phyloP scores from a whole-genome alignment of 92 coral and sea anemone species.

The Zoanthus gigantus region DNA sequence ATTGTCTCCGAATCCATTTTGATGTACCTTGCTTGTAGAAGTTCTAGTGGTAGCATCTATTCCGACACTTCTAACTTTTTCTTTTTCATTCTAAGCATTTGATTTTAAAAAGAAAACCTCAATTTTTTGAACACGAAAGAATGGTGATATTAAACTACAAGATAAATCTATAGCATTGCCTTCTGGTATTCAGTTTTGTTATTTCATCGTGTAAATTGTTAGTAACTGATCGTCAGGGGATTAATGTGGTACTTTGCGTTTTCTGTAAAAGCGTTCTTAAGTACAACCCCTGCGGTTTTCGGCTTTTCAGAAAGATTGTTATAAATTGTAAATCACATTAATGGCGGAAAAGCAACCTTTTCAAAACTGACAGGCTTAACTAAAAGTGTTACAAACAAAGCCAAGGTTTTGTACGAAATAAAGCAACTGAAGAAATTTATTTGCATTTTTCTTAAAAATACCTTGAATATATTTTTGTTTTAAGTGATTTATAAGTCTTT shows the following conservation, averaged over 20 bases:
- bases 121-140: too few relatives aligned
- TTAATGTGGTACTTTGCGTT: not conserved
- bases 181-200: not conserved
- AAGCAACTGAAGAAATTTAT: not conserved
- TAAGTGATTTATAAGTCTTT: not conserved
- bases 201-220: not conserved
- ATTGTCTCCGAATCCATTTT: too few relatives aligned
- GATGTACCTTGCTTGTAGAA: too few relatives aligned
- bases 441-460: not conserved
- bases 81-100: too few relatives aligned
- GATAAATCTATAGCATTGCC: not conserved
- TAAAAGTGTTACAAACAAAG: not conserved
- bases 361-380: not conserved
- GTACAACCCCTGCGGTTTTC: constrained; percentile 38
- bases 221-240: not conserved
- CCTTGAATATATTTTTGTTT: not conserved
- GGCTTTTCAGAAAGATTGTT: constrained; percentile 18
- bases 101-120: too few relatives aligned
- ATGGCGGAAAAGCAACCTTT: not conserved
- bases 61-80: too few relatives aligned
- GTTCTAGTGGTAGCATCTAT: too few relatives aligned
- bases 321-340: constrained; percentile 19
- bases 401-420: not conserved
- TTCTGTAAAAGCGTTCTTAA: not conserved
- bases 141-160: too few relatives aligned